Base-by-base conservation (phyloP, 2,797 vertebrate species). In the Muscicapa striata region DNA sequence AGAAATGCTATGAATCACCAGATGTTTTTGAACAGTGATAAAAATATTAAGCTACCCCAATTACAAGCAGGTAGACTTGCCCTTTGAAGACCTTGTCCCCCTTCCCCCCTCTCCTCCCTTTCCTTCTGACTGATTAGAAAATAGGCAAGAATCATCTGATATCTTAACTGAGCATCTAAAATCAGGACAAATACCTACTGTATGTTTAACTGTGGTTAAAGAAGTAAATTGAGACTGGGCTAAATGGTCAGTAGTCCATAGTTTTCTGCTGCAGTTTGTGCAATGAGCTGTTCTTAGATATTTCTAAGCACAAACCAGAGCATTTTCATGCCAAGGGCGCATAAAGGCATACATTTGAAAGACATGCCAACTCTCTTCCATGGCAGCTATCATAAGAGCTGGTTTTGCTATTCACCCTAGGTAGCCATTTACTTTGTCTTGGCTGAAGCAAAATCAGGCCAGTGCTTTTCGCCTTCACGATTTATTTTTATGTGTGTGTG, bases 51-150 rank as follows among this genome's bases (percentile, higher is more conserved):
- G 4, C 9, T 46, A 20, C 6, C 84, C 27, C 54, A 69, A 0
- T 54, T 54, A 30, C 41, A 89, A 86, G 23, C 45, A 61, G 12
- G 8, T 41, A 64, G 15, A 46, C 5, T 32, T 66, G 11, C 13
- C 15, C 19, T 77, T 84, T 67, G 72, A 91, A 70, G 34, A 41
- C 10, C 7, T 6, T 23, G 5, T 27, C 13, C 30, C 23, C 10
- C 6, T 46, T 22, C 2, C 5, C 11, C 20, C 15, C 3, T 4
- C 21, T 12, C 12, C 4, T 2, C 6, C 3, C 11, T 63, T 72
- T 89, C 13, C 10, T 59, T 67, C 14, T 18, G 3, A 48, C 14
- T 15, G 0, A 27, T 55, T 48, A 85, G 11, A 63, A 77, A 61
- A 52, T 30, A 79, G 15, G 30, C 77, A 52, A n/a, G 15, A 87